Base-by-base conservation (phyloP, 35 echinoderm and acorn worm genomes). In the Lytechinus pictus region DNA sequence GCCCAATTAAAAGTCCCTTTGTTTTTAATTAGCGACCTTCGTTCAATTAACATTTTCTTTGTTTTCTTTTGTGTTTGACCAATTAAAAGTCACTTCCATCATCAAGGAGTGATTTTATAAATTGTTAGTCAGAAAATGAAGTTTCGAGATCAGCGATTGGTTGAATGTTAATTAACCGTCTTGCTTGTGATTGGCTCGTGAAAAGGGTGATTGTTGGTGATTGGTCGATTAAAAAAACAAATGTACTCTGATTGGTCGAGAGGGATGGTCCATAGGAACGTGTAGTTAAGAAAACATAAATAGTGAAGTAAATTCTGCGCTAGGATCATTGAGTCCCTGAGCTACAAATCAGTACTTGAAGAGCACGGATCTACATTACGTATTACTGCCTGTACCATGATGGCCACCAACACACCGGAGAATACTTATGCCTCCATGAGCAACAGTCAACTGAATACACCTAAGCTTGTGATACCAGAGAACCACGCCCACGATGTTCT, bases 391-490 rank as follows among this genome's bases (percentile, higher is more conserved):
- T 86, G 13, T 27, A 27, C 27, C 72, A 86, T 86, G 72, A 86
- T 86, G 72, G 72, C 72, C 27, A 86, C 72, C 72, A 13, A 86
- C 72, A 16, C 72, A 86, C 72, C 72, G 72, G 27, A 13, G 72
- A 86, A 86, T 13, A 86, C 72, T 86, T 86, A 1, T 16, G 72
- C 72, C 72, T 16, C 72, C 27, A 86, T 27, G 72, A 86, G 72
- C 72, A 86, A 86, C 72, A 27, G 72, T 86, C 13, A 16, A 86
- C 72, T 86, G 72, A 86, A 86, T 27, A 86, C 72, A 16, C 72
- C 72, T 86, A 86, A 86, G 72, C 27, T 86, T 16, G 13, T 86
- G 72, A 86, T 86, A 86, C 72, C 72, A 86, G 72, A 86, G 72
- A 86, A 86, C 72, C 72, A 86, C 72, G 27, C 72, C 1, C 1